Conservation (phyloP, 2,888 invertebrate species). For the Drosophila quinaria region DNA sequence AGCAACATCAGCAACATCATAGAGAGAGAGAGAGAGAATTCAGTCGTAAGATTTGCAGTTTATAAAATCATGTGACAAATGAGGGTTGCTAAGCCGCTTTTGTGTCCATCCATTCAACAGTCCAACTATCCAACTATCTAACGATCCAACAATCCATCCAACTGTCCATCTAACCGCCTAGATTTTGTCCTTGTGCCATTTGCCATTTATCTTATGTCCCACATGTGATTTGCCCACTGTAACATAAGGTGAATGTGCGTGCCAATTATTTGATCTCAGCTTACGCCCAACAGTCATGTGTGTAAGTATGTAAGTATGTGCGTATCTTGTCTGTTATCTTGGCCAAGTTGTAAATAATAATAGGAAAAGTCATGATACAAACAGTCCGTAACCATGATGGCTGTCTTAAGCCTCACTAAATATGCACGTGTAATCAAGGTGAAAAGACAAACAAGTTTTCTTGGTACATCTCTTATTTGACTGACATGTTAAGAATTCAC, state of each 20-base stretch:
- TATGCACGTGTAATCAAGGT: conserved; percentile 16
- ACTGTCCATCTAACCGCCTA: conserved; percentile 36
- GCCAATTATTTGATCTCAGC: conserved; percentile 59
- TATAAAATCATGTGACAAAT: conserved; percentile 80
- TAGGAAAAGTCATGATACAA: conserved; percentile 39
- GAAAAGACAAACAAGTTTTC: conserved; percentile 10
- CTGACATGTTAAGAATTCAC: neutral
- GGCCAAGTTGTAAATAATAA: conserved; percentile 57
- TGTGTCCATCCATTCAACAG: conserved; percentile 20
- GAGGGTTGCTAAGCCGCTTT: conserved; percentile 68
- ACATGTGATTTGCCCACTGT: conserved; percentile 52
- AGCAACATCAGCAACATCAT: conserved; percentile 23
- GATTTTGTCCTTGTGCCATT: conserved; percentile 39
- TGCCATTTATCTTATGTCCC: conserved; percentile 58
- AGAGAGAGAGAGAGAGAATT: conserved; percentile 6
- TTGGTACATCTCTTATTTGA: neutral
- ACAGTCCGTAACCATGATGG: conserved; percentile 26
- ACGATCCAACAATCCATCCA: conserved; percentile 40
- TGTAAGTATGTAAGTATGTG: neutral
- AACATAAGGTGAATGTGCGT: conserved; percentile 31
- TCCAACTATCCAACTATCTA: conserved; percentile 31
- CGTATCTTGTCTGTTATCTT: conserved; percentile 15
- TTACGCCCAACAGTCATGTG: conserved; percentile 18
- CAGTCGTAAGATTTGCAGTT: conserved; percentile 66
- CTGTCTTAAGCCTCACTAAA: conserved; percentile 19